Evolutionary conservation across 1,140 invertebrate genomes (phyloP).

Genomic region (Macrobrachium nipponense): DNA sequence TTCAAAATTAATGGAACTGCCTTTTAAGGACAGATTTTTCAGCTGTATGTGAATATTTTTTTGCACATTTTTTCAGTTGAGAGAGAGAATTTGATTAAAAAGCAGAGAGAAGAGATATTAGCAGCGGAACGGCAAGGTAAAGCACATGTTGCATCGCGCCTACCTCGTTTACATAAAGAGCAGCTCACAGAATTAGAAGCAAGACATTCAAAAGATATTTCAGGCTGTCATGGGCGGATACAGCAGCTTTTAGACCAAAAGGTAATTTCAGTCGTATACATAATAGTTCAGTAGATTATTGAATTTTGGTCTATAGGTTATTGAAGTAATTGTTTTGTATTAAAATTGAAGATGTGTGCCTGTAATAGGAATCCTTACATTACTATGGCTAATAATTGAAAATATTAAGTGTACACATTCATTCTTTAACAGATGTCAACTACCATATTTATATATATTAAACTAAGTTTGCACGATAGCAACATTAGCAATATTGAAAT

Average conservation of each 20-base stretch:
- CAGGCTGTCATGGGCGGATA: conserved; percentile 24
- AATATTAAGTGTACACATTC: too few species aligned
- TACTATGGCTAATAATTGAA: too few species aligned
- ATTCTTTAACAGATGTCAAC: too few species aligned
- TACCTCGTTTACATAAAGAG: conserved; percentile 39
- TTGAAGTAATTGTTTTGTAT: too few species aligned
- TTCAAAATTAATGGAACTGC: too few species aligned
- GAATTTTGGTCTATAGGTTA: too few species aligned
- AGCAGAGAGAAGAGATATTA: conserved; percentile 29
- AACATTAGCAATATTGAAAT: too few species aligned
- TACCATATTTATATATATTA: too few species aligned
- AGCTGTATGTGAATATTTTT: neutral
- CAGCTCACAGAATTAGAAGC: conserved; percentile 35
- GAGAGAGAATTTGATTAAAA: conserved; percentile 20
- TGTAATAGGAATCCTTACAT: too few species aligned
- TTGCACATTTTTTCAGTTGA: neutral
- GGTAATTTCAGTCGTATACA: neutral
- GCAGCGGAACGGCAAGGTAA: conserved; percentile 49
- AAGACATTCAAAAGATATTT: conserved; percentile 36
- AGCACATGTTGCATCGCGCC: conserved; percentile 28
- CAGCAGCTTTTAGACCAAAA: conserved; percentile 50
- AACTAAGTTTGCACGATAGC: too few species aligned
- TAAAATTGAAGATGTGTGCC: too few species aligned
- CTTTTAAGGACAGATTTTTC: too few species aligned
- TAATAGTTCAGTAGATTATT: neutral